Conservation (phyloP, 2,888 invertebrate genomes). For the Amphimallon solstitiale region DNA sequence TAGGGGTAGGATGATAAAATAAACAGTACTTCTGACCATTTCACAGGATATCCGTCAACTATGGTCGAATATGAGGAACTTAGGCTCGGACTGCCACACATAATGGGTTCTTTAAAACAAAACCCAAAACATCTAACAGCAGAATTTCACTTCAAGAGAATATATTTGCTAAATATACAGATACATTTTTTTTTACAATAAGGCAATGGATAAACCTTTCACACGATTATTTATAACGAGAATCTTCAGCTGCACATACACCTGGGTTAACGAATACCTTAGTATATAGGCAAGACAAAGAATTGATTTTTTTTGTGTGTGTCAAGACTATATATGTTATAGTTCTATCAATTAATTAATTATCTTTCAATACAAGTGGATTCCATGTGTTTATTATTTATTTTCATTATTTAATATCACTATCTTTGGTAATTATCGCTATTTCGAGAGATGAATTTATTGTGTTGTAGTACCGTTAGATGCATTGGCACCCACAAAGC, state of each 20-base stretch:
- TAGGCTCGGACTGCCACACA: slow-evolving; percentile 56
- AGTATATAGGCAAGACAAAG: slow-evolving; percentile 28
- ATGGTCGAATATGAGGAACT: slow-evolving; percentile 55
- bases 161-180: slow-evolving; percentile 33
- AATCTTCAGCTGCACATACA: slow-evolving; percentile 35
- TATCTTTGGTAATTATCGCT: slow-evolving; percentile 62
- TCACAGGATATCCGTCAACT: slow-evolving; percentile 45
- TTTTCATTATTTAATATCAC: slow-evolving; percentile 49
- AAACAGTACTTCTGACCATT: slow-evolving; percentile 42
- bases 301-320: background rate
- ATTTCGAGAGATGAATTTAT: slow-evolving; percentile 46
- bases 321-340: slow-evolving; percentile 12
- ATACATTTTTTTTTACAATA: slow-evolving; percentile 38
- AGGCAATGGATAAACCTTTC: slow-evolving; percentile 37
- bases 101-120: slow-evolving; percentile 33
- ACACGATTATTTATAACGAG: slow-evolving; percentile 23
- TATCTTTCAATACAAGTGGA: slow-evolving; percentile 6
- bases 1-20: slow-evolving; percentile 60
- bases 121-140: slow-evolving; percentile 37
- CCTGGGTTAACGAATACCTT: slow-evolving; percentile 30
- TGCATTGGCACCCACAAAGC: slow-evolving; percentile 58
- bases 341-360: slow-evolving; percentile 13
- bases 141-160: slow-evolving; percentile 30
- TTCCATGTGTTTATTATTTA: slow-evolving; percentile 1
- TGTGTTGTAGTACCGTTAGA: slow-evolving; percentile 58